Percentiles rank a stretch among this genome's conserved stretches.
Conservation (phyloP, 1,140 invertebrate genomes). For the Tetraneura akinire region DNA sequence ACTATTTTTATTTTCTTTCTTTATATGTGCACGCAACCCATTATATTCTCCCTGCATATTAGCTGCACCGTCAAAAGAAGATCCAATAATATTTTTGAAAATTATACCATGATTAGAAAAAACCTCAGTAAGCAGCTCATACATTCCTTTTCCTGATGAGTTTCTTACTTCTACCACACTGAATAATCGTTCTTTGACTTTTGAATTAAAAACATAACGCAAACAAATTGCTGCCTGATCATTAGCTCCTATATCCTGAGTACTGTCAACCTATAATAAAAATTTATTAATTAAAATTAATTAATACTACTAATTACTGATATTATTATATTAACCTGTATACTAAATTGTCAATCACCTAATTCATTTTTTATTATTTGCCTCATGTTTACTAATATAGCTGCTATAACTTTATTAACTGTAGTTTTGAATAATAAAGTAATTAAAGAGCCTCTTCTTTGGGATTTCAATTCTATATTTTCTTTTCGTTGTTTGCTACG, state of each 20-base stretch:
- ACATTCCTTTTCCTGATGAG: background rate
- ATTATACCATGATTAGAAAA: background rate
- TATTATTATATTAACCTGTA: background rate
- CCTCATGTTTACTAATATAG: background rate
- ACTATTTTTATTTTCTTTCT: background rate
- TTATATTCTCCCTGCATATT: background rate
- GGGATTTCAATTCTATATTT: background rate
- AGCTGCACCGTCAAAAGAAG: background rate
- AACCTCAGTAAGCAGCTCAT: background rate
- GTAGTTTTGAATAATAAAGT: background rate
- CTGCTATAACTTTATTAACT: background rate
- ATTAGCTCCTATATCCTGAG: background rate
- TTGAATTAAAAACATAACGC: background rate
- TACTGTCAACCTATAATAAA: conserved; percentile 3
- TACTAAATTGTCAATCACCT: background rate
- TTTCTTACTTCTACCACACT: background rate
- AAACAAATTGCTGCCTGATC: conserved; percentile 10
- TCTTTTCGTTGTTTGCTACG: conserved; percentile 9
- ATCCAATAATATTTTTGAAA: conserved; percentile 7
- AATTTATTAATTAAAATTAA: background rate
- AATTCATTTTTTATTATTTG: conserved; percentile 7
- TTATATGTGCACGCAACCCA: background rate
- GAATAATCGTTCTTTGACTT: background rate
- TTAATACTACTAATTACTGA: background rate
- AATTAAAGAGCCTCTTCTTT: background rate